Conservation (phyloP, 2,888 invertebrate species). For the Smittia aterrima region DNA sequence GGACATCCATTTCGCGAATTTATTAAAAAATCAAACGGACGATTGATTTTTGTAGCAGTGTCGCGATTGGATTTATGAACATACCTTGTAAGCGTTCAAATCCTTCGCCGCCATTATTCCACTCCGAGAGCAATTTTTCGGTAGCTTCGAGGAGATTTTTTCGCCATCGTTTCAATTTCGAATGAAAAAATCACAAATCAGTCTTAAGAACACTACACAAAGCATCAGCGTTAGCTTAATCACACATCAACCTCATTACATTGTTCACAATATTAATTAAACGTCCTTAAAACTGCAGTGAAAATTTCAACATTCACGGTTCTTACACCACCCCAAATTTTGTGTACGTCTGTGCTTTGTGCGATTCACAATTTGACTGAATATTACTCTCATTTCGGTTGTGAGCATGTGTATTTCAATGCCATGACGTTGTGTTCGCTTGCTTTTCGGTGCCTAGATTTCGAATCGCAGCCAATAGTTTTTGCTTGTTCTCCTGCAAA, state of each 20-base stretch:
- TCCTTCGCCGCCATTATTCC: conserved; percentile 40
- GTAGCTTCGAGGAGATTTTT: conserved; percentile 19
- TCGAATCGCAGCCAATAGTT: background rate
- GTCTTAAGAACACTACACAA: conserved; percentile 26
- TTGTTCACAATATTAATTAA: conserved; percentile 20
- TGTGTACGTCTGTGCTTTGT: conserved; percentile 41
- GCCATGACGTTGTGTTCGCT: conserved; percentile 24
- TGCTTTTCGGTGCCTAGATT: conserved; percentile 12
- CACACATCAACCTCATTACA: conserved; percentile 10
- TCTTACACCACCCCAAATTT: conserved; percentile 33
- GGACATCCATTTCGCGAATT: background rate
- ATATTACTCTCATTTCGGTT: conserved; percentile 37
- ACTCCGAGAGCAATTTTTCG: conserved; percentile 24
- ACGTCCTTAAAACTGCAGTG: conserved; percentile 28
- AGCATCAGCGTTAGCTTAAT: conserved; percentile 3
- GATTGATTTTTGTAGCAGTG: background rate
- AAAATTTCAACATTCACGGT: conserved; percentile 11
- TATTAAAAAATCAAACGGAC: background rate
- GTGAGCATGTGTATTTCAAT: conserved; percentile 32
- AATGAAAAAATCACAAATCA: conserved; percentile 21
- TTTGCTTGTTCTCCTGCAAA: background rate
- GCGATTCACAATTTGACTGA: conserved; percentile 40
- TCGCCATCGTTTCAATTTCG: background rate
- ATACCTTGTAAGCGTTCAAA: conserved; percentile 36
- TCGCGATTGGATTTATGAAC: background rate